These are phyloP conservation scores for Vanessa cardui DNA, from an alignment of 2,888 invertebrate genomes.

Conservation along the genomic window DNA sequence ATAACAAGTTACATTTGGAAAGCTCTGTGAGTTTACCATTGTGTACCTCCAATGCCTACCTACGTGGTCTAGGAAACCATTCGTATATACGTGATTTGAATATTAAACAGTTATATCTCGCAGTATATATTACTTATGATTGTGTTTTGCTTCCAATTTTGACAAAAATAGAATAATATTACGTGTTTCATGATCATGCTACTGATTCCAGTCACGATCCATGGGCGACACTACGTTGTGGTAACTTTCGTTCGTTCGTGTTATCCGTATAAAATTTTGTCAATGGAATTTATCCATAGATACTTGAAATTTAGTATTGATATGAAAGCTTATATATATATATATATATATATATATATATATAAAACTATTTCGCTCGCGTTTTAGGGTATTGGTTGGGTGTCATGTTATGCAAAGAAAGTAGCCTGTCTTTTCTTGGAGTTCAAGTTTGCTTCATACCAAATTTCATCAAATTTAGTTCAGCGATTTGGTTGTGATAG, in stretches of 20 bases:
- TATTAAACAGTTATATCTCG: not conserved
- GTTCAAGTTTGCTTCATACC: too few species aligned
- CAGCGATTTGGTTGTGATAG: too few species aligned
- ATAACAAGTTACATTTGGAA: too few species aligned
- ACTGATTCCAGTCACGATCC: not conserved
- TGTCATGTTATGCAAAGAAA: too few species aligned
- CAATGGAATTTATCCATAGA: not conserved
- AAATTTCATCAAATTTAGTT: too few species aligned
- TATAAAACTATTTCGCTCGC: too few species aligned
- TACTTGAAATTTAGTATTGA: not conserved
- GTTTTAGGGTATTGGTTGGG: too few species aligned
- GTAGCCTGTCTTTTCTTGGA: too few species aligned
- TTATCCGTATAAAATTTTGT: not conserved
- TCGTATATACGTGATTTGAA: not conserved
- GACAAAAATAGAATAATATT: not conserved
- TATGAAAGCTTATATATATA: too few species aligned
- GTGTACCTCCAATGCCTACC: not conserved
- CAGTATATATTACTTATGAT: not conserved
- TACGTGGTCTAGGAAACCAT: not conserved
- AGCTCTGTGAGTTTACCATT: too few species aligned
- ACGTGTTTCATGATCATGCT: not conserved
- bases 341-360: too few species aligned
- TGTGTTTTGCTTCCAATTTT: slow-evolving; percentile 1
- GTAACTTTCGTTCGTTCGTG: not conserved
- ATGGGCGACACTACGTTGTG: not conserved